phyloP scores from a whole-genome alignment of 2,113 vertebrate species.

The Nycticebus coucang region DNA sequence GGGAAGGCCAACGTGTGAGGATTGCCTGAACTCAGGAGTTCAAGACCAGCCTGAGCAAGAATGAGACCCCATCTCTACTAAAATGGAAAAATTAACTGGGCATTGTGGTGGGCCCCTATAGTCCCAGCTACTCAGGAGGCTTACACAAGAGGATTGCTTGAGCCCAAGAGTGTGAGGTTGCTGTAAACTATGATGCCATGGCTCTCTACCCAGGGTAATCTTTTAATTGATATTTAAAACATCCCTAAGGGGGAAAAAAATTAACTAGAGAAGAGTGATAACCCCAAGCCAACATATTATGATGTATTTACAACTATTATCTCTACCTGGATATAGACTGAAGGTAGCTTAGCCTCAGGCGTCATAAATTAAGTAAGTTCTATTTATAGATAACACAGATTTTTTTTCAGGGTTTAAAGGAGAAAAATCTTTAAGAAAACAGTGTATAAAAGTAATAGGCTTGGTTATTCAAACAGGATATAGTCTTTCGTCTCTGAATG shows the following conservation, averaged over 20 bases:
- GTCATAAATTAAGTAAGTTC: background rate
- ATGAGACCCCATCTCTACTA: no score
- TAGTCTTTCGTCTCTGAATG: background rate
- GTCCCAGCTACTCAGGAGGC: no score
- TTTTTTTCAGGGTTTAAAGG: background rate
- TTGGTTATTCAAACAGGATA: background rate
- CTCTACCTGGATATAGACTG: background rate
- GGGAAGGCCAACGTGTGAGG: no score
- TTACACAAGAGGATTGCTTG: no score
- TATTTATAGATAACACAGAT: background rate
- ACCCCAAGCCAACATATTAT: background rate
- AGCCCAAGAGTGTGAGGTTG: no score
- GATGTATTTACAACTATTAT: background rate
- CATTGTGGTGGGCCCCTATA: no score
- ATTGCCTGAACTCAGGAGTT: no score
- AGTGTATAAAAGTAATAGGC: background rate
- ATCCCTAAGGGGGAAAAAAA: background rate
- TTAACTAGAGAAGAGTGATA: background rate
- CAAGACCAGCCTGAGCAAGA: no score
- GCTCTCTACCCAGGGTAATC: no score
- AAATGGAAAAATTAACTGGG: no score
- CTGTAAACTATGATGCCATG: no score
- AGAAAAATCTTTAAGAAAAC: conserved; percentile 22
- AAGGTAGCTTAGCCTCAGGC: background rate
- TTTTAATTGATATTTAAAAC: background rate